phyloP scores from a whole-genome alignment of 2,797 vertebrate genomes.

The Menidia menidia region DNA sequence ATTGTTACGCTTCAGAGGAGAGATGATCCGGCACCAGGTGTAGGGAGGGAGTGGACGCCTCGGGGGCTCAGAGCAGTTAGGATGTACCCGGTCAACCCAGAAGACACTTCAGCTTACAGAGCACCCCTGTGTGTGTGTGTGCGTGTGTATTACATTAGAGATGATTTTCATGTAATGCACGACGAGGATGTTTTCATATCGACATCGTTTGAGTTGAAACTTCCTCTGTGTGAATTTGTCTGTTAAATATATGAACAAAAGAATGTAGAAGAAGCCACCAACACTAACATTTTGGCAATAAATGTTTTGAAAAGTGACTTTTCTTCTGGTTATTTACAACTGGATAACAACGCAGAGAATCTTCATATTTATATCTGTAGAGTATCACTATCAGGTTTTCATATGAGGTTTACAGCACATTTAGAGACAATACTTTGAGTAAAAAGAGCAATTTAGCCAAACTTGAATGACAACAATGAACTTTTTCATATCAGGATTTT shows the following conservation, averaged over 20 bases:
- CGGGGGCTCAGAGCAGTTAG: constrained; percentile 27
- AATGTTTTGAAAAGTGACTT: constrained; percentile 7
- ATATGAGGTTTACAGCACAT: too few species aligned
- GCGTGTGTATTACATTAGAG: background rate
- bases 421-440: too few species aligned
- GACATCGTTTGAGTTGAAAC: background rate
- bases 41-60: constrained; percentile 38
- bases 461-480: too few species aligned
- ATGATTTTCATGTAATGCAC: background rate
- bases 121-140: background rate
- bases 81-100: constrained; percentile 20
- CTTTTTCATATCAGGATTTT: background rate
- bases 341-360: background rate
- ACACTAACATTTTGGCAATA: constrained; percentile 21
- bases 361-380: background rate
- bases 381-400: background rate
- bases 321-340: constrained; percentile 9
- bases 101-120: constrained; percentile 8
- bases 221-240: background rate
- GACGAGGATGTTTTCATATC: background rate
- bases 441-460: too few species aligned
- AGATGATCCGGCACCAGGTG: constrained; percentile 42
- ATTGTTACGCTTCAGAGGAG: constrained; percentile 12
- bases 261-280: constrained; percentile 5
- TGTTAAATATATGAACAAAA: background rate